Percentiles rank a stretch among this genome's conserved stretches.
phyloP scores from a whole-genome alignment of 2,888 invertebrate species.

The Lamproptera curius region DNA sequence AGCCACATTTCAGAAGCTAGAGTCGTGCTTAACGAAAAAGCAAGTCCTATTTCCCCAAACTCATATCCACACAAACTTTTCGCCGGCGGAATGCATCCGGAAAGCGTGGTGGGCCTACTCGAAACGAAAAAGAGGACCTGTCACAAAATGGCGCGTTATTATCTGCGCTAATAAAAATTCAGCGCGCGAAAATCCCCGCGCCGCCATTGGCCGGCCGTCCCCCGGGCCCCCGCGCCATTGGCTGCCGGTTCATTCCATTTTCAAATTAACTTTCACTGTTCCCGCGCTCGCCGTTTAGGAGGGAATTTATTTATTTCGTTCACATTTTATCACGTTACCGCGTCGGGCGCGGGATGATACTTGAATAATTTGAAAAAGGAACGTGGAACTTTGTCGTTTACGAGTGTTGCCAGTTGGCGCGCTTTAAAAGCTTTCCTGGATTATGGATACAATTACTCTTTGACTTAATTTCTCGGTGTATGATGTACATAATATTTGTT shows the following conservation, averaged over 20 bases:
- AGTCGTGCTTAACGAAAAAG: too few species aligned
- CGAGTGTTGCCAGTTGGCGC: background rate
- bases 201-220: slow-evolving; percentile 60
- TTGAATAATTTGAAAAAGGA: slow-evolving; percentile 20
- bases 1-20: too few species aligned
- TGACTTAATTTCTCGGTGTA: too few species aligned
- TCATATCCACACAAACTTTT: too few species aligned
- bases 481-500: too few species aligned
- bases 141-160: slow-evolving; percentile 75
- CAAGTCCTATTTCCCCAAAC: too few species aligned
- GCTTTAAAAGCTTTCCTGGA: slow-evolving; percentile 1
- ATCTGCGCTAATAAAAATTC: slow-evolving; percentile 76
- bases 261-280: slow-evolving; percentile 77
- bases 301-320: slow-evolving; percentile 63
- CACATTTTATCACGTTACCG: slow-evolving; percentile 39
- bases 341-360: slow-evolving; percentile 30
- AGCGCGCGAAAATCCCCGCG: slow-evolving; percentile 71
- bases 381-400: slow-evolving; percentile 7
- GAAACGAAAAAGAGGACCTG: slow-evolving; percentile 63
- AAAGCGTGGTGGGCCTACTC: slow-evolving; percentile 23
- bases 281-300: slow-evolving; percentile 52
- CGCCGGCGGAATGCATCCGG: background rate
- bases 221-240: slow-evolving; percentile 59
- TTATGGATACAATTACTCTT: background rate
- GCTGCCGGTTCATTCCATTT: slow-evolving; percentile 73